Evolutionary conservation across 2,113 vertebrate genomes (phyloP).

Genomic region (Noctilio leporinus): DNA sequence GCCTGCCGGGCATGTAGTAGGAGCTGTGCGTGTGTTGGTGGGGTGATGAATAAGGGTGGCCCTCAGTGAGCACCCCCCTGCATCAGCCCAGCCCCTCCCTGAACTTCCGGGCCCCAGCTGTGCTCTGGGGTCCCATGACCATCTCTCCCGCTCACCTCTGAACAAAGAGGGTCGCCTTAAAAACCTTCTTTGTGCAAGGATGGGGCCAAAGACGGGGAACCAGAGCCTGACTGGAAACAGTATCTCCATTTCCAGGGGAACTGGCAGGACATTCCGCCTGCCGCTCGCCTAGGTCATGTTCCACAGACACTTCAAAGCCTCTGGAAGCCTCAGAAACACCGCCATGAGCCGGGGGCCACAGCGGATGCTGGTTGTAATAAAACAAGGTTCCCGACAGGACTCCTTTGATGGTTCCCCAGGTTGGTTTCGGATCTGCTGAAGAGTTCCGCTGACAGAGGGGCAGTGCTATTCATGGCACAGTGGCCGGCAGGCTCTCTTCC

Average conservation of each 20-base stretch:
- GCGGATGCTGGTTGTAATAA: constrained; percentile 49
- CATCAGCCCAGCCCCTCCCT: too few relatives aligned
- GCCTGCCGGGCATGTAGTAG: fast-evolving
- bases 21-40: fast-evolving
- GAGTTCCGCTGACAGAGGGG: background rate
- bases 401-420: constrained; percentile 52
- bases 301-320: constrained; percentile 53
- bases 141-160: background rate
- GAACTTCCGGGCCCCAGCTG: background rate
- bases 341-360: background rate
- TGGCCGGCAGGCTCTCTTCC: background rate
- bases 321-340: constrained; percentile 12
- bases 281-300: constrained; percentile 45
- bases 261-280: constrained; percentile 9
- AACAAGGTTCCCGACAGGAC: constrained; percentile 45
- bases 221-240: constrained; percentile 6
- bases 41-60: background rate
- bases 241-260: constrained; percentile 39
- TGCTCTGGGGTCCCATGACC: background rate
- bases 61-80: fast-evolving
- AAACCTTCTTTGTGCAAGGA: constrained; percentile 40
- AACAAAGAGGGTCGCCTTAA: background rate
- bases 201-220: background rate
- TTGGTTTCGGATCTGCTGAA: constrained; percentile 35
- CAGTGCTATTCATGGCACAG: background rate